Evolutionary conservation across 2,888 invertebrate genomes (phyloP).

Genomic region (Drosophila infuscata): DNA sequence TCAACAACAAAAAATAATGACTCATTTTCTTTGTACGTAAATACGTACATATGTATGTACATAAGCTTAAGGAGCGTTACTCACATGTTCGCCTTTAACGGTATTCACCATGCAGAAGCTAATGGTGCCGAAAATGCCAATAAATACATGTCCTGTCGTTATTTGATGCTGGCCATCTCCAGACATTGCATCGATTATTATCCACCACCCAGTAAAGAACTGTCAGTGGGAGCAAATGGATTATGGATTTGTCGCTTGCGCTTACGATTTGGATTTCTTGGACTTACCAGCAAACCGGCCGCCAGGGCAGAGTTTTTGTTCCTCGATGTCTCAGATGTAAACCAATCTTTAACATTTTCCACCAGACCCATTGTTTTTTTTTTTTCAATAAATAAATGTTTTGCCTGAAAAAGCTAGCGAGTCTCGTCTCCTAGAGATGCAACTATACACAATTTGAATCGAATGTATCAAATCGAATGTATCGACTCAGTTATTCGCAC

Average conservation of each 20-base stretch:
- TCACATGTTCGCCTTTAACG: constrained; percentile 96
- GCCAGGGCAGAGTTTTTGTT: constrained; percentile 94
- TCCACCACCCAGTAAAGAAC: constrained; percentile 99
- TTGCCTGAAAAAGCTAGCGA: constrained; percentile 28
- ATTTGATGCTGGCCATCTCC: constrained; percentile 89
- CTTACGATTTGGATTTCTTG: constrained; percentile 38
- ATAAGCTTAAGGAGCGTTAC: constrained; percentile 15
- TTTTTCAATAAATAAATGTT: constrained; percentile 36
- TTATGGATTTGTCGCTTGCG: constrained; percentile 16
- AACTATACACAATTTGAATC: constrained; percentile 15
- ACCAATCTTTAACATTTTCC: constrained; percentile 91
- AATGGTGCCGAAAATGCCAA: constrained; percentile 97
- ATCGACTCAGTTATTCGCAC: neutral
- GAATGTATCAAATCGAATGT: constrained; percentile 20
- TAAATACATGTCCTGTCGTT: constrained; percentile 92
- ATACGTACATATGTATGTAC: neutral
- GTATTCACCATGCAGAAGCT: constrained; percentile 99
- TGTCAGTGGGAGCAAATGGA: constrained; percentile 79
- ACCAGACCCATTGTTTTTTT: constrained; percentile 87
- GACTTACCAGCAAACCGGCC: constrained; percentile 93
- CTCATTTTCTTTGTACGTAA: constrained; percentile 51
- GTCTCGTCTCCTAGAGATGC: constrained; percentile 23
- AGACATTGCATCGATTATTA: constrained; percentile 96
- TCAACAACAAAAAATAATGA: constrained; percentile 44
- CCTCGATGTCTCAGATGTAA: constrained; percentile 94